phyloP scores from a whole-genome alignment of 2,888 invertebrate species.

The Thecocarcelia acutangulata region DNA sequence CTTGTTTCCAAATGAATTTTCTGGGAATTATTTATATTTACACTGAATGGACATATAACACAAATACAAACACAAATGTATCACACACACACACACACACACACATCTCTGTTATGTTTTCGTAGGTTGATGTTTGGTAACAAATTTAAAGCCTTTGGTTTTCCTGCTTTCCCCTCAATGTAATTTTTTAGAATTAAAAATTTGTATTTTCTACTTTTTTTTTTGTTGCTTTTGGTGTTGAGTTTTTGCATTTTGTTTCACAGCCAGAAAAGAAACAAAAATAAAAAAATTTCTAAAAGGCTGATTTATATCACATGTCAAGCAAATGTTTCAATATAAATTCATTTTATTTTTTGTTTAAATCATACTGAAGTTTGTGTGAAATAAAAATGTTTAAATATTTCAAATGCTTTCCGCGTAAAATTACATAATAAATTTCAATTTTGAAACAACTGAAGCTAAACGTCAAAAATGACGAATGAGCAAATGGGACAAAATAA shows the following conservation, averaged over 20 bases:
- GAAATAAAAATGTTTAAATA: background rate
- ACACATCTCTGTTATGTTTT: background rate
- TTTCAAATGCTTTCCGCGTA: background rate
- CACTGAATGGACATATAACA: background rate
- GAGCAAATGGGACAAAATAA: background rate
- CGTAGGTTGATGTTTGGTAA: background rate
- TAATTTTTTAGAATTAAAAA: no score
- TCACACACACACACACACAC: background rate
- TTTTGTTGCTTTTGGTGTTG: background rate
- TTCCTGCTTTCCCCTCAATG: background rate
- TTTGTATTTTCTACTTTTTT: background rate
- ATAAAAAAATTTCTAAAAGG: background rate
- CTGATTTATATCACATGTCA: slow-evolving; percentile 24
- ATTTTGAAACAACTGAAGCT: background rate
- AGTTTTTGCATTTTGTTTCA: background rate
- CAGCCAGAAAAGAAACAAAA: background rate
- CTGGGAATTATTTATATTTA: slow-evolving; percentile 20
- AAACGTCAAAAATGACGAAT: slow-evolving; percentile 38
- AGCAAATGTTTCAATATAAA: background rate
- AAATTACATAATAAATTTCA: background rate
- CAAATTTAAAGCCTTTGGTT: slow-evolving; percentile 17
- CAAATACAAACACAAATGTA: background rate
- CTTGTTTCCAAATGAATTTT: slow-evolving; percentile 25
- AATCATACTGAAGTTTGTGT: background rate
- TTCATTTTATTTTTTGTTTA: background rate